These are phyloP conservation scores for Carpatolechia fugitivella DNA, from an alignment of 2,888 invertebrate species.

Conservation along the genomic window DNA sequence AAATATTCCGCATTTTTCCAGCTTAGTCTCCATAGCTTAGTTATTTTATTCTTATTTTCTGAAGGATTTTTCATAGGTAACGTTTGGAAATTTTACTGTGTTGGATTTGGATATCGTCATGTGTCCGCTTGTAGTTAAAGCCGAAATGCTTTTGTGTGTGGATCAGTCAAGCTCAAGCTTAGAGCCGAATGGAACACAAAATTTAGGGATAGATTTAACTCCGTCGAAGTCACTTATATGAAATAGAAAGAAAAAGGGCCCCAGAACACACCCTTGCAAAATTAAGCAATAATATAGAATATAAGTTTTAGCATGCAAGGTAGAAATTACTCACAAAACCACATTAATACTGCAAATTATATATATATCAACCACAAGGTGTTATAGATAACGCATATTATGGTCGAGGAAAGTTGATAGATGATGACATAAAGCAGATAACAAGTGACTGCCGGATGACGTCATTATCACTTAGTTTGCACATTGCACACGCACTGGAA, in stretches of 20 bases:
- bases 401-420: constrained; percentile 30
- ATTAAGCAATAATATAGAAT: background rate
- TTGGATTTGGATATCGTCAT: constrained; percentile 76
- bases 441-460: constrained; percentile 32
- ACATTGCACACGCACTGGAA: constrained; percentile 16
- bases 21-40: constrained; percentile 57
- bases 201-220: constrained; percentile 18
- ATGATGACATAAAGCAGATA: constrained; percentile 36
- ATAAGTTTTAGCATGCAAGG: constrained; percentile 5
- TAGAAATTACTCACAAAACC: background rate
- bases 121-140: constrained; percentile 70
- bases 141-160: constrained; percentile 63
- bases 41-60: constrained; percentile 42
- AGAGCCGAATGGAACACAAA: constrained; percentile 33
- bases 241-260: constrained; percentile 11
- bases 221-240: background rate
- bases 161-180: constrained; percentile 54
- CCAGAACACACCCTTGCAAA: constrained; percentile 10
- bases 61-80: constrained; percentile 61
- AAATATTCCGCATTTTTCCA: constrained; percentile 41
- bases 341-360: background rate
- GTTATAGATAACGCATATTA: constrained; percentile 4
- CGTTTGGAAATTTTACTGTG: constrained; percentile 54
- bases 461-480: constrained; percentile 27
- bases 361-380: background rate